A percentile compares a stretch with the other conserved stretches of the same genome.
Conservation (phyloP, 1,140 invertebrate species). For the Hyphantria cunea region DNA sequence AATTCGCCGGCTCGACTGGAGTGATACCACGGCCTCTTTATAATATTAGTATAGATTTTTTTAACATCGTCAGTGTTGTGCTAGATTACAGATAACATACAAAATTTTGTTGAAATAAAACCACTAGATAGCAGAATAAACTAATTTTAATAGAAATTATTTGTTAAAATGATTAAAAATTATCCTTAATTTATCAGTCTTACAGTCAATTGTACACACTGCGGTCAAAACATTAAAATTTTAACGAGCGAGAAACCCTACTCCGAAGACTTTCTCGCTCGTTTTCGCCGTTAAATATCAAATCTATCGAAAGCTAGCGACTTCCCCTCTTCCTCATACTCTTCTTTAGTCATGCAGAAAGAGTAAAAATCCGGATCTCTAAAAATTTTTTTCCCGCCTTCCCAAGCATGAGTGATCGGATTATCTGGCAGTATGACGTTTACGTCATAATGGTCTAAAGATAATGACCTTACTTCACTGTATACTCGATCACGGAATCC, state of each 20-base stretch:
- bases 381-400: constrained; percentile 90
- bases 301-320: constrained; percentile 86
- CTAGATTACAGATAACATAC: no score
- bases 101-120: no score
- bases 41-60: no score
- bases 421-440: constrained; percentile 85
- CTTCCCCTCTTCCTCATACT: constrained; percentile 94
- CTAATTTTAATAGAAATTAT: no score
- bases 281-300: constrained; percentile 82
- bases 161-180: no score
- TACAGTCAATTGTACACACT: no score
- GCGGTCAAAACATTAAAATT: constrained; percentile 11
- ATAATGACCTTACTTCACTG: constrained; percentile 90
- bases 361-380: constrained; percentile 88
- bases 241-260: constrained; percentile 59
- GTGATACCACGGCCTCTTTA: no score
- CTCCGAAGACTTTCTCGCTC: constrained; percentile 60
- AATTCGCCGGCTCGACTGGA: no score
- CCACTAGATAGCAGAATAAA: no score
- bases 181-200: no score
- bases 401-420: constrained; percentile 93
- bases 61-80: no score
- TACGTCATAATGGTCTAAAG: constrained; percentile 88
- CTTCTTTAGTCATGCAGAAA: constrained; percentile 89
- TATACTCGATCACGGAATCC: constrained; percentile 93